Base-by-base conservation (phyloP, 2,113 vertebrate species). In the Fukomys damarensis region DNA sequence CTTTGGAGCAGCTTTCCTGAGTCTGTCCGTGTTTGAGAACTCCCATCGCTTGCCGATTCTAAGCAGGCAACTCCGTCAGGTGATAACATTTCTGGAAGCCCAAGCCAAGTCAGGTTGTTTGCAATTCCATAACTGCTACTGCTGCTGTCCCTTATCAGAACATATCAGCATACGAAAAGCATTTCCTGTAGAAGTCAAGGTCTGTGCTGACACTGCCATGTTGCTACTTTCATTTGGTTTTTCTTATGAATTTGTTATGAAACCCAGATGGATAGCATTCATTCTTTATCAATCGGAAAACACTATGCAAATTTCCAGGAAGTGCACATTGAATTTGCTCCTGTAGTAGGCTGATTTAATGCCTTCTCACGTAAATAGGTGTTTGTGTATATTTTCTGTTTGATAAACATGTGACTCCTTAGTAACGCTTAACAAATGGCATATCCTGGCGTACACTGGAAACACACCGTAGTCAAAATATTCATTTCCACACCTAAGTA, bases 61-160 rank as follows among this genome's bases (percentile, higher is more conserved):
- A 98, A 98, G 94, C 96, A 98, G 96, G 97, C 97, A 91, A 46
- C 97, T 98, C 19, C 24, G 93, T 96, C 98, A 98, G 98, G 98
- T 98, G 98, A 98, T 0, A 56, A 95, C 22, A 16, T 14, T 63
- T 89, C 81, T 92, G 96, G 95, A 84, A 96, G 86, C 79, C 52
- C 38, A 61, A 95, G 92, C 82, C 93, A 68, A 94, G 87, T 41
- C 32, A 93, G 91, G 61, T 52, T 82, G 92, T 91, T 93, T 97
- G 72, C 54, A n/a, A 30, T 77, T 54, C n/a, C n/a, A 54, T 89
- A 77, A 81, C 49, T 58, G 52, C 52, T 66, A 77, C n/a, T 12
- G 30, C 43, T 12, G 72, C 49, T 17, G 38, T 43, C 72, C 35
- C 22, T 94, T 52, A 65, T 38, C 52, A 88, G 43, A 68, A 56